Conservation (phyloP, 2,113 vertebrate genomes). For the Brachyistius frenatus region DNA sequence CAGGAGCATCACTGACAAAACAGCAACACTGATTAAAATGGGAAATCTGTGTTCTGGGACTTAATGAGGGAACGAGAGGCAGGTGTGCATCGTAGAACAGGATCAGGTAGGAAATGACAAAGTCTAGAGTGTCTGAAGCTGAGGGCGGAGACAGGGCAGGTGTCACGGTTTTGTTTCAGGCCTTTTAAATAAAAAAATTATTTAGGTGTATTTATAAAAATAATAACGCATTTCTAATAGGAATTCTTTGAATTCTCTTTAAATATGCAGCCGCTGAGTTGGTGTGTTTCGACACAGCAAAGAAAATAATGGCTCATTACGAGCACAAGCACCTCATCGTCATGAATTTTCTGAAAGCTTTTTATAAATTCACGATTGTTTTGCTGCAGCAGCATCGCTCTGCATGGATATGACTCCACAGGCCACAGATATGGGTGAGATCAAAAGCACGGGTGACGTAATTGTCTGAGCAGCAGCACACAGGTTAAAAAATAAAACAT, state of each 20-base stretch:
- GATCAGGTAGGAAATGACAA: background rate
- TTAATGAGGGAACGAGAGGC: background rate
- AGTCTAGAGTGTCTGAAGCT: too few relatives aligned
- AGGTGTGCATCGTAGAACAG: background rate
- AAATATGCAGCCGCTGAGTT: background rate
- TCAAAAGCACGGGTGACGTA: conserved; percentile 40
- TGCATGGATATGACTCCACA: conserved; percentile 40
- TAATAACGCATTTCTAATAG: background rate
- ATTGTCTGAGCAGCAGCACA: conserved; percentile 56
- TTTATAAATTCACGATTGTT: conserved; percentile 27
- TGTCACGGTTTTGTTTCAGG: background rate
- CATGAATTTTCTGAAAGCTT: conserved; percentile 19
- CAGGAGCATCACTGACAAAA: too few relatives aligned
- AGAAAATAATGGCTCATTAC: conserved; percentile 17
- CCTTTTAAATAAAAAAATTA: background rate
- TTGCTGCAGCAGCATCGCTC: background rate
- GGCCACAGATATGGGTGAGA: conserved; percentile 56
- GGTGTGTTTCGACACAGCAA: background rate
- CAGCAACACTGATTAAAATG: too few relatives aligned
- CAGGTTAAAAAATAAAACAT: conserved; percentile 50
- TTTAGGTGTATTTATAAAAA: background rate
- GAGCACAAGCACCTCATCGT: background rate
- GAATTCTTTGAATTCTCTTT: background rate
- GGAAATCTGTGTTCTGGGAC: too few relatives aligned
- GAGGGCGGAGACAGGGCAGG: background rate